These are phyloP conservation scores for Margarornis squamiger DNA, from an alignment of 2,797 vertebrate species.

Conservation along the genomic window DNA sequence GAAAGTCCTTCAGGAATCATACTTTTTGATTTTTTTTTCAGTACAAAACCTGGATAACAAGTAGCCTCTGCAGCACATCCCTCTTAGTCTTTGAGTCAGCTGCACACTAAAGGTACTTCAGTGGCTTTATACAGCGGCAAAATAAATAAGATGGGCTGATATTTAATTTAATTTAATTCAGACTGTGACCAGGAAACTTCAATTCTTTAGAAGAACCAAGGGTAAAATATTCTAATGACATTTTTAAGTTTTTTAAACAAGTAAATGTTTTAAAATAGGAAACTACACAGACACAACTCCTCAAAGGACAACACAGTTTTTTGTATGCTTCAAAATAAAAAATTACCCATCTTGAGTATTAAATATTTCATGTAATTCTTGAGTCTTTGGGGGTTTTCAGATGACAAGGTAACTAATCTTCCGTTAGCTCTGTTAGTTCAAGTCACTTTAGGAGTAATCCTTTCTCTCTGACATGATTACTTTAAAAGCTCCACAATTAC, in stretches of 20 bases:
- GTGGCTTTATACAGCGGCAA: not conserved
- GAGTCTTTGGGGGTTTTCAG: not conserved
- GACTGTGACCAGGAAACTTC: not conserved
- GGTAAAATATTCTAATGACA: not conserved
- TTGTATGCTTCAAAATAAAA: not conserved
- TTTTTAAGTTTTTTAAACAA: not conserved
- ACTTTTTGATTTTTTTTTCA: not conserved
- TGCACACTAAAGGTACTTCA: not conserved
- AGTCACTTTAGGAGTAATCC: not conserved
- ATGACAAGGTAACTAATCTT: not conserved
- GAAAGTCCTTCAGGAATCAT: not conserved
- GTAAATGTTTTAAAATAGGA: not conserved
- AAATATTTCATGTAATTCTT: not conserved
- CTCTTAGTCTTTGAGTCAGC: not conserved
- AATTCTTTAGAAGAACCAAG: not conserved
- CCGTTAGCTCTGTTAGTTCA: not conserved
- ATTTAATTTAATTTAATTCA: not conserved
- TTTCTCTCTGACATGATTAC: not conserved
- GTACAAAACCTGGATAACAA: not conserved
- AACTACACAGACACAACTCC: not conserved
- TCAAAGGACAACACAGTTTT: not conserved
- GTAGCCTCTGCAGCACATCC: not conserved
- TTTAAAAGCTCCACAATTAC: not conserved
- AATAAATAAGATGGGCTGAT: not conserved
- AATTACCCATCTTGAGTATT: not conserved